Evolutionary conservation across 1,140 invertebrate genomes (phyloP).

Genomic region (Laupala kohalensis): DNA sequence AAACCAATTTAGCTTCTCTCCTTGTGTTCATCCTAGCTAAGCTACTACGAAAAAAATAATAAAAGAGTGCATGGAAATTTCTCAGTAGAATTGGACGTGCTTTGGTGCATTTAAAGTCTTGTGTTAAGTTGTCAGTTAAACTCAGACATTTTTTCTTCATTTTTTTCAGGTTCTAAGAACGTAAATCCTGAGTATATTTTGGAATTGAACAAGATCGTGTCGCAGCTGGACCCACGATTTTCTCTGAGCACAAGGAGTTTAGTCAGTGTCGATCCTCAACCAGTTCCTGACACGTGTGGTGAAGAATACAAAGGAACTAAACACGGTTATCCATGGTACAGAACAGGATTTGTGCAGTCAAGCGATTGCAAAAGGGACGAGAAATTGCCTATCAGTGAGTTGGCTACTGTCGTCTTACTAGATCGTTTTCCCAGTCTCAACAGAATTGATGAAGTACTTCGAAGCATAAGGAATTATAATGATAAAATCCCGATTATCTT

Average conservation of each 20-base stretch:
- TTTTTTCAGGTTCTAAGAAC: conserved; percentile 2
- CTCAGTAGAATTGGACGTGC: no score
- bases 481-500: conserved; percentile 1
- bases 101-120: no score
- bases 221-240: conserved; percentile 4
- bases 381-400: conserved; percentile 5
- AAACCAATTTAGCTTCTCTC: no score
- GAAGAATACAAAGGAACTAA: not conserved
- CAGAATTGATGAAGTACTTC: not conserved
- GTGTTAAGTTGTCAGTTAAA: no score
- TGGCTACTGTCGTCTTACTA: conserved; percentile 9
- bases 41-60: no score
- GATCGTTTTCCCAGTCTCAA: not conserved
- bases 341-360: conserved; percentile 10
- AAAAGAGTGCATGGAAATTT: no score
- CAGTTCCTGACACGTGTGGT: conserved; percentile 7
- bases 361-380: not conserved
- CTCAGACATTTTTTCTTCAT: no score
- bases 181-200: conserved; percentile 1
- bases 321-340: conserved; percentile 8
- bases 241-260: not conserved
- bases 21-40: no score
- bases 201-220: not conserved
- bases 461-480: conserved; percentile 2
- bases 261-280: not conserved